Evolutionary conservation across 2,888 invertebrate genomes (phyloP).

Genomic region (Teinopalpus imperialis): DNA sequence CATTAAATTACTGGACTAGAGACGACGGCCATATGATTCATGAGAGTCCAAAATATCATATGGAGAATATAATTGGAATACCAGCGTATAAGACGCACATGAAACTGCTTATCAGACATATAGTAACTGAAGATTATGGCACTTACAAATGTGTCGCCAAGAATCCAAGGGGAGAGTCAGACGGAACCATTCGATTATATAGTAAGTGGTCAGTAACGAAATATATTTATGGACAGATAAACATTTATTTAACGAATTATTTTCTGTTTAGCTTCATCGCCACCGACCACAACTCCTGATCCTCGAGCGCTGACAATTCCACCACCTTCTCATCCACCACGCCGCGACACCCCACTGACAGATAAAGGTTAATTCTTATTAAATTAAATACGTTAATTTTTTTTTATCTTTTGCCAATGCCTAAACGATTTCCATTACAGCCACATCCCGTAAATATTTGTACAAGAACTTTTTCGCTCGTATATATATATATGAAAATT

Average conservation of each 20-base stretch:
- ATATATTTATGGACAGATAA: not conserved
- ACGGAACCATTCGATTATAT: constrained; percentile 93
- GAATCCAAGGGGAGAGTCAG: constrained; percentile 95
- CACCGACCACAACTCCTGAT: constrained; percentile 90
- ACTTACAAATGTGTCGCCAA: constrained; percentile 94
- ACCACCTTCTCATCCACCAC: constrained; percentile 69
- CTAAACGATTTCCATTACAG: too few species aligned
- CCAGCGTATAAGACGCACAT: constrained; percentile 94
- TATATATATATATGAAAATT: too few species aligned
- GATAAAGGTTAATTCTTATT: too few species aligned
- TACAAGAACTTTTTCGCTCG: too few species aligned
- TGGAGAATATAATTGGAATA: constrained; percentile 85
- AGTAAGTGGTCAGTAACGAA: constrained; percentile 84
- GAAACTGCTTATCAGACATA: constrained; percentile 90
- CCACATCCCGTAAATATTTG: too few species aligned
- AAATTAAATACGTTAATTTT: too few species aligned
- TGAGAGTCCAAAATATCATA: constrained; percentile 90
- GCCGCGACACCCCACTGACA: constrained; percentile 65
- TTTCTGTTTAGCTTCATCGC: constrained; percentile 84
- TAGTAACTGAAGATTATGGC: constrained; percentile 91
- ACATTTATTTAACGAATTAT: constrained; percentile 10
- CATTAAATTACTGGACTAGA: constrained; percentile 94
- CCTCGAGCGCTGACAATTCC: constrained; percentile 83
- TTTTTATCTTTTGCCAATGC: too few species aligned
- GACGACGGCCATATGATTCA: constrained; percentile 95